Conservation (phyloP, 2,888 invertebrate genomes). For the Xestia xanthographa region DNA sequence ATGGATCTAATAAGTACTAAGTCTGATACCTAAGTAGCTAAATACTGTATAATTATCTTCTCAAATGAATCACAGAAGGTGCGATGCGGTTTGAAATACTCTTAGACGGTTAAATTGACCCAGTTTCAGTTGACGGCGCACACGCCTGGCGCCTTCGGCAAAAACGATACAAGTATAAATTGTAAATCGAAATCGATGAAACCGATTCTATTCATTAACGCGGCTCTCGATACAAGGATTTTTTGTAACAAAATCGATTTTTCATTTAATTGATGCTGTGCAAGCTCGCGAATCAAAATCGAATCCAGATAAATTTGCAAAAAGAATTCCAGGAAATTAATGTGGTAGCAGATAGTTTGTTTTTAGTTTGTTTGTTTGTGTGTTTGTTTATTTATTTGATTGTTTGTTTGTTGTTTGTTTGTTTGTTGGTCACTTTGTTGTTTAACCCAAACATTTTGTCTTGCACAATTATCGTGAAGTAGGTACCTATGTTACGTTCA, state of each 20-base stretch:
- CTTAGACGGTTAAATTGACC: conserved; percentile 46
- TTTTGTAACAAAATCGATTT: conserved; percentile 15
- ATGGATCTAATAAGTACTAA: background rate
- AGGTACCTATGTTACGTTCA: background rate
- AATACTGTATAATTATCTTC: conserved; percentile 23
- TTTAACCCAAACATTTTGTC: background rate
- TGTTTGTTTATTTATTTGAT: no score
- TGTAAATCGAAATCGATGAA: conserved; percentile 18
- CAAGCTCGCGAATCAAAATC: background rate
- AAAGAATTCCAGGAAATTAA: conserved; percentile 14
- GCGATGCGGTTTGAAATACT: conserved; percentile 40
- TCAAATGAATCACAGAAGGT: conserved; percentile 26
- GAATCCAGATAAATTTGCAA: background rate
- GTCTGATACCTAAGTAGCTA: background rate
- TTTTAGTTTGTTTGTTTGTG: no score
- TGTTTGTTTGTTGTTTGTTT: no score
- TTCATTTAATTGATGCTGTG: background rate
- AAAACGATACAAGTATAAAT: conserved; percentile 40
- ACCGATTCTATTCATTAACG: conserved; percentile 33
- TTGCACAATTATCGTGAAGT: background rate
- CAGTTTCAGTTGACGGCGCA: conserved; percentile 36
- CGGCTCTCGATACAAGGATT: background rate
- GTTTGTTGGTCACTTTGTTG: no score
- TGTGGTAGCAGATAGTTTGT: background rate
- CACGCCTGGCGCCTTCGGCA: conserved; percentile 19